A percentile compares a stretch with the other conserved stretches of the same genome.
These are phyloP conservation scores for Paramuricea clavata DNA, from an alignment of 92 coral and sea anemone genomes.

Conservation along the genomic window DNA sequence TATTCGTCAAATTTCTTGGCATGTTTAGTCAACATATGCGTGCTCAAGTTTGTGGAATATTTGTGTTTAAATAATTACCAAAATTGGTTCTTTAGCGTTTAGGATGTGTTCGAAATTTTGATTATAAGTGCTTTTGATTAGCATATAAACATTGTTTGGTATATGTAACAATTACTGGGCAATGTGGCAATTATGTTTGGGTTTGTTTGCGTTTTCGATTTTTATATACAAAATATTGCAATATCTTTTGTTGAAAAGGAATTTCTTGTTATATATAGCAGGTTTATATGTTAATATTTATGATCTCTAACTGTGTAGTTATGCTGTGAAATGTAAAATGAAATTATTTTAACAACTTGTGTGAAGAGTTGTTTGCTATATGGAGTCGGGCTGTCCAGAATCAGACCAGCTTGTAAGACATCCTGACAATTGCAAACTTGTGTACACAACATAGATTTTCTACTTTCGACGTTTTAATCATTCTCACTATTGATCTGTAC, in stretches of 20 bases:
- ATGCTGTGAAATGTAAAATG: too few relatives aligned
- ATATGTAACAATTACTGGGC: slow-evolving; percentile 6
- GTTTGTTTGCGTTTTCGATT: not conserved
- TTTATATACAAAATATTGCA: not conserved
- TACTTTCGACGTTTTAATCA: too few relatives aligned
- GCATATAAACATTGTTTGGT: slow-evolving; percentile 18
- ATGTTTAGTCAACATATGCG: not conserved
- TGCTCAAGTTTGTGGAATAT: not conserved
- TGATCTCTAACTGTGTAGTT: too few relatives aligned
- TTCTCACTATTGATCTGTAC: too few relatives aligned
- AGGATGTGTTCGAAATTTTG: not conserved
- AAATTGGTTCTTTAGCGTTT: not conserved
- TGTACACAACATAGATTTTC: too few relatives aligned
- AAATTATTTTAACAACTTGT: too few relatives aligned
- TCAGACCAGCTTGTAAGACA: too few relatives aligned
- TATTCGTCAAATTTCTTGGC: not conserved
- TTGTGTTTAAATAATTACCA: not conserved
- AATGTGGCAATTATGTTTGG: slow-evolving; percentile 1
- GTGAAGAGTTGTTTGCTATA: too few relatives aligned
- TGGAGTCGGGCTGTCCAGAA: too few relatives aligned
- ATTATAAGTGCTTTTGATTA: not conserved
- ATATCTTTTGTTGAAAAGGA: not conserved
- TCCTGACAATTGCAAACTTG: too few relatives aligned
- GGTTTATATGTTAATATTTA: too few relatives aligned
- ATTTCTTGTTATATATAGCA: too few relatives aligned